Percentiles rank a stretch among this genome's conserved stretches.
Evolutionary conservation across 1,140 invertebrate species (phyloP).

Genomic region (Pogonus chalceus): DNA sequence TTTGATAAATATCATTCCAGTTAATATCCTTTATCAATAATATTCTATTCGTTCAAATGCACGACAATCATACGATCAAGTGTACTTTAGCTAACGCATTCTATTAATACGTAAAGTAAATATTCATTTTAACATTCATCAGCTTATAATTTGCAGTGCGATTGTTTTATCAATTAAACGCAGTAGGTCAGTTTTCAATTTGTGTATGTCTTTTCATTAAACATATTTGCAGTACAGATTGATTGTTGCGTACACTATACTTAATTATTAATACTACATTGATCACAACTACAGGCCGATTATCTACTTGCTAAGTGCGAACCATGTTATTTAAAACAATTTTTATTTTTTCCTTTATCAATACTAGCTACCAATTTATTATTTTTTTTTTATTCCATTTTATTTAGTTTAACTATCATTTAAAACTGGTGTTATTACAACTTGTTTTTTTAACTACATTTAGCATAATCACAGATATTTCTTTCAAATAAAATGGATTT

Average conservation of each 20-base stretch:
- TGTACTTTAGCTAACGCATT: conserved; percentile 6
- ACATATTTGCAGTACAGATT: conserved; percentile 11
- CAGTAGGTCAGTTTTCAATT: neutral
- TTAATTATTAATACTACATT: conserved; percentile 11
- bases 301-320: conserved; percentile 22
- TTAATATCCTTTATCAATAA: neutral
- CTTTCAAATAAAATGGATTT: too few species aligned
- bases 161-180: neutral
- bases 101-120: conserved; percentile 3
- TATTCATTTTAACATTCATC: neutral
- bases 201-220: conserved; percentile 8
- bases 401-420: too few species aligned
- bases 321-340: conserved; percentile 10
- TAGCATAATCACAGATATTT: too few species aligned
- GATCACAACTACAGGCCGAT: conserved; percentile 21
- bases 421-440: too few species aligned
- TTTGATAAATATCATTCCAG: neutral
- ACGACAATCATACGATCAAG: neutral
- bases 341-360: neutral
- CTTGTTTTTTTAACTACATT: too few species aligned
- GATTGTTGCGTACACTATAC: conserved; percentile 30
- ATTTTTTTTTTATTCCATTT: neutral
- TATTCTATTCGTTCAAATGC: conserved; percentile 6
- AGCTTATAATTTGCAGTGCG: conserved; percentile 8
- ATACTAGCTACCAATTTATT: neutral